These are phyloP conservation scores for Microctenopoma steveboyesi DNA, from an alignment of 2,797 vertebrate genomes.

Conservation along the genomic window DNA sequence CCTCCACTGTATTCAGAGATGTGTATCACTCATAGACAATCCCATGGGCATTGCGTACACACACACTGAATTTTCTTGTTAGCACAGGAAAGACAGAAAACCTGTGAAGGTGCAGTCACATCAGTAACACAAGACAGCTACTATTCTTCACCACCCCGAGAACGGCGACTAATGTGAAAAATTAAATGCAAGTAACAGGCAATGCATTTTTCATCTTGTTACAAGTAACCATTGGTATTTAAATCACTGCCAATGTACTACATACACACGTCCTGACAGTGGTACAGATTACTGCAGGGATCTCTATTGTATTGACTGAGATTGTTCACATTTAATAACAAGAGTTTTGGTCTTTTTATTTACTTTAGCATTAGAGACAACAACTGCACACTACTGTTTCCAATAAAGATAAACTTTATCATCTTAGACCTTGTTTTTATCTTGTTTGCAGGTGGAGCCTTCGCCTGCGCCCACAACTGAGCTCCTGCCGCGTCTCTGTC, in stretches of 20 bases:
- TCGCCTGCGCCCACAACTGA: conserved; percentile 69
- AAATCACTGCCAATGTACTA: too few species aligned
- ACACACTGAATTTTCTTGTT: conserved; percentile 1
- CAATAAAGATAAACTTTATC: background rate
- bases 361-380: too few species aligned
- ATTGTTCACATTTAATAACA: too few species aligned
- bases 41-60: too few species aligned
- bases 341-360: too few species aligned
- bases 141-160: background rate
- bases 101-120: conserved; percentile 8
- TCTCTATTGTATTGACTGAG: background rate
- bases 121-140: background rate
- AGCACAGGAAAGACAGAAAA: conserved; percentile 19
- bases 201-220: too few species aligned
- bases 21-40: background rate
- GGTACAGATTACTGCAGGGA: too few species aligned
- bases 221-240: background rate
- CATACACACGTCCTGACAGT: background rate
- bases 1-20: background rate
- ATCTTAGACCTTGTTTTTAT: background rate
- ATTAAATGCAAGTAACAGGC: too few species aligned
- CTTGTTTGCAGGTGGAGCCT: conserved; percentile 41
- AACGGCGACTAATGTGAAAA: background rate
- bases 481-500: conserved; percentile 89
- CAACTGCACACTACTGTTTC: too few species aligned